These are phyloP conservation scores for Troides oblongomaculatus DNA, from an alignment of 2,888 invertebrate species.

Conservation along the genomic window DNA sequence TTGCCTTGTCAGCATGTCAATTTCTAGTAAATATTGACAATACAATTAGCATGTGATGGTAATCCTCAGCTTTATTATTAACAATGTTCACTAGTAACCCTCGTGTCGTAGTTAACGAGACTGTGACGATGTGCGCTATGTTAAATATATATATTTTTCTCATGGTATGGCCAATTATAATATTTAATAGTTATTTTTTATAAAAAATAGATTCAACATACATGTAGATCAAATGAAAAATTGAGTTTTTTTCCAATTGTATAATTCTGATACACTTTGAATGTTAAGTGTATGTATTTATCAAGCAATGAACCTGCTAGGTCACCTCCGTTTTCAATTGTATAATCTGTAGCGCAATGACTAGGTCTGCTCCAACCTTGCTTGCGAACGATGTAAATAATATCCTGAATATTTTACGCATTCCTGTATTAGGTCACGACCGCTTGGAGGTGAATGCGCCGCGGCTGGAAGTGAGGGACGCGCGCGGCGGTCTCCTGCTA, in stretches of 20 bases:
- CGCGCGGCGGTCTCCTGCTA: constrained; percentile 87
- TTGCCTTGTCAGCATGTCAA: constrained; percentile 21
- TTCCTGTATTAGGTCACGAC: constrained; percentile 84
- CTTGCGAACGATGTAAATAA: constrained; percentile 15
- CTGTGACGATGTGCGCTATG: constrained; percentile 11
- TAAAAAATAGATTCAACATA: neutral
- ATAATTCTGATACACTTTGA: no score
- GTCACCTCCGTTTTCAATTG: neutral
- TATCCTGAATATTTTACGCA: constrained; percentile 18
- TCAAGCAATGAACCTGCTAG: neutral
- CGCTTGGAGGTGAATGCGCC: constrained; percentile 89
- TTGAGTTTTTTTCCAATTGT: neutral
- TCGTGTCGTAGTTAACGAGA: constrained; percentile 11
- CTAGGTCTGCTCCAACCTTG: neutral
- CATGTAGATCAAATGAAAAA: neutral
- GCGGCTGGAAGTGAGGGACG: constrained; percentile 89
- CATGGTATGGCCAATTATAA: constrained; percentile 6
- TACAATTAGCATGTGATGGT: constrained; percentile 11
- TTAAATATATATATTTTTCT: neutral
- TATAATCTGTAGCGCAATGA: constrained; percentile 5
- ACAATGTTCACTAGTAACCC: constrained; percentile 8
- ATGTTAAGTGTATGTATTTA: neutral
- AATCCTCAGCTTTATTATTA: constrained; percentile 5
- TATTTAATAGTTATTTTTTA: neutral
- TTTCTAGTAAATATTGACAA: constrained; percentile 18